These are phyloP conservation scores for Staurois parvus DNA, from an alignment of 2,797 vertebrate genomes.

Conservation along the genomic window DNA sequence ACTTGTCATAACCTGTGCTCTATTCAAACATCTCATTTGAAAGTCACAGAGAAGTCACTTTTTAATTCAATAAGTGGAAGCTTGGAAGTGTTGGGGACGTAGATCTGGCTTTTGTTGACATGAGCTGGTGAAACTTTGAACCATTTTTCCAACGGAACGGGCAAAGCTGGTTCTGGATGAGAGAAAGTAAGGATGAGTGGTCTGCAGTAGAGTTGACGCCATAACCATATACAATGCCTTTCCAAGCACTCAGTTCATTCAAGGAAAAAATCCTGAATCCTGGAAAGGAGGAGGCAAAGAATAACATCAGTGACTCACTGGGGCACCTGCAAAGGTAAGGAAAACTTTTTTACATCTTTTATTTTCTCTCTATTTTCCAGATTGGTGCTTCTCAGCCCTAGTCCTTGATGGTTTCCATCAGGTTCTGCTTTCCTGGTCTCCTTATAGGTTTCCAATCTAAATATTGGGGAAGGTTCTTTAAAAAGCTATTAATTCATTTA, in stretches of 20 bases:
- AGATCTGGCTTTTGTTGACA: background rate
- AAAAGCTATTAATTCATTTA: background rate
- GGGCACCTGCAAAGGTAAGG: slow-evolving; percentile 95
- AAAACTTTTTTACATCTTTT: background rate
- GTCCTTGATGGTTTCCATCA: background rate
- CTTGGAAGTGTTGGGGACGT: background rate
- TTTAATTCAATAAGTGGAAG: background rate
- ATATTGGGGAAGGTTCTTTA: background rate
- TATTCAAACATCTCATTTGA: slow-evolving; percentile 18
- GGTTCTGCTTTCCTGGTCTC: background rate
- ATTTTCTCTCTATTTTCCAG: background rate
- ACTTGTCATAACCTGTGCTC: background rate
- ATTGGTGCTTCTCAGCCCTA: background rate
- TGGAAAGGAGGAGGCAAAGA: slow-evolving; percentile 91
- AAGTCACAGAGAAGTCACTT: background rate
- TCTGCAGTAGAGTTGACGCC: slow-evolving; percentile 64
- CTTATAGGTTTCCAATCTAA: background rate
- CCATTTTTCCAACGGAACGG: background rate
- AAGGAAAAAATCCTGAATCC: slow-evolving; percentile 89
- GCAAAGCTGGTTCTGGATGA: background rate
- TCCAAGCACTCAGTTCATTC: slow-evolving; percentile 83
- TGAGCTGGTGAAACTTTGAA: background rate
- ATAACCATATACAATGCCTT: slow-evolving; percentile 83
- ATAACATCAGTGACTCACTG: slow-evolving; percentile 84
- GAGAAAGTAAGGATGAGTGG: slow-evolving; percentile 61